phyloP scores from a whole-genome alignment of 2,888 invertebrate genomes.

The Coelopa pilipes region DNA sequence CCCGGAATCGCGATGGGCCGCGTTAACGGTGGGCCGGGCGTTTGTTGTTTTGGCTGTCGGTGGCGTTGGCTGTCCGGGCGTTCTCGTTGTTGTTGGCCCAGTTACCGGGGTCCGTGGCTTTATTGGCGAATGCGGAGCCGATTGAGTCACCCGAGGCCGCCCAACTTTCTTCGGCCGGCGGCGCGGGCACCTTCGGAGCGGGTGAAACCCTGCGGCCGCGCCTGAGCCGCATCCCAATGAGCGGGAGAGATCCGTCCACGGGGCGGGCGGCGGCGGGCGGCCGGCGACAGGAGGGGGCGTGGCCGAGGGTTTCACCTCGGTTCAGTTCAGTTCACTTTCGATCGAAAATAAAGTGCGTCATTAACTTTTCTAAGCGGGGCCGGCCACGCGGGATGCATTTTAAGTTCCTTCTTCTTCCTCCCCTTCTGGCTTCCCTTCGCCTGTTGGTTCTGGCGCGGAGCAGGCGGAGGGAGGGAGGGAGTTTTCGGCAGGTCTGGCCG shows the following conservation, averaged over 20 bases:
- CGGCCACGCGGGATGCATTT: slow-evolving; percentile 3
- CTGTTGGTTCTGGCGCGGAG: neutral
- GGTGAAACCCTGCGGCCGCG: slow-evolving; percentile 19
- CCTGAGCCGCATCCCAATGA: slow-evolving; percentile 26
- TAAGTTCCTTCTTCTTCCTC: slow-evolving; percentile 1
- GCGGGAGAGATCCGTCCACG: neutral
- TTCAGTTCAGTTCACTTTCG: slow-evolving; percentile 17
- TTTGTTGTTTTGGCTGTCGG: neutral
- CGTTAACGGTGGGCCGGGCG: neutral
- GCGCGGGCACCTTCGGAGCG: neutral
- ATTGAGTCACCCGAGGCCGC: slow-evolving; percentile 21
- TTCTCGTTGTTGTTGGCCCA: neutral
- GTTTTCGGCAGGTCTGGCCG: neutral
- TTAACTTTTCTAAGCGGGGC: slow-evolving; percentile 25
- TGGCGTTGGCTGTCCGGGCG: neutral
- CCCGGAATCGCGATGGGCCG: neutral
- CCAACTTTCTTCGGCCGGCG: slow-evolving; percentile 21
- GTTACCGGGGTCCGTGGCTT: no score
- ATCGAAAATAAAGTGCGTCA: slow-evolving; percentile 9
- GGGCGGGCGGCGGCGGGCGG: neutral
- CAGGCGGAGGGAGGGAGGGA: neutral
- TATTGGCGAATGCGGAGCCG: slow-evolving; percentile 16
- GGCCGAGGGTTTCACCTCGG: slow-evolving; percentile 11
- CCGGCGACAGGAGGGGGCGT: neutral
- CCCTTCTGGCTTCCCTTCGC: no score